Conservation (phyloP, 1,140 invertebrate genomes). For the Cephus cinctus region DNA sequence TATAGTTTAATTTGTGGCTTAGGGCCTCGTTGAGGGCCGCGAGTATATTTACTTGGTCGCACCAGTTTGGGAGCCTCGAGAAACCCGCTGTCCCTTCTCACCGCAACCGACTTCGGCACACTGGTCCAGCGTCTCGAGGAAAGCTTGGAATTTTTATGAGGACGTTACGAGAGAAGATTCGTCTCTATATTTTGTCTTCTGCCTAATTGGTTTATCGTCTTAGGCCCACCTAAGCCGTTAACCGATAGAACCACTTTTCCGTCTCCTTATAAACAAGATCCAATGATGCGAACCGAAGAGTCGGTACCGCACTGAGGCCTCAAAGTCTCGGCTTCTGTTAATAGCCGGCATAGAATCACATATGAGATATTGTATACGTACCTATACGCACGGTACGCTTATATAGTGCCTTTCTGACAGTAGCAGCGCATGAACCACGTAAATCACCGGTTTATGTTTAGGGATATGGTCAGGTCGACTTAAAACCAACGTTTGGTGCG, state of each 20-base stretch:
- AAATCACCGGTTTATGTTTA: conserved; percentile 51
- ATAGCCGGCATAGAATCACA: no score
- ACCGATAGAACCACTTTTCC: no score
- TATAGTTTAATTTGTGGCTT: conserved; percentile 53
- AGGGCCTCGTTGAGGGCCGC: conserved; percentile 43
- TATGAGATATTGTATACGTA: neutral
- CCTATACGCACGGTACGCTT: neutral
- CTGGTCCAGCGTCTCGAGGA: no score
- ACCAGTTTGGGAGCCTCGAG: conserved; percentile 13
- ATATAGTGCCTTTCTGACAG: neutral
- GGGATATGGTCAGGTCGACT: conserved; percentile 44
- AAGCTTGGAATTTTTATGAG: conserved; percentile 47
- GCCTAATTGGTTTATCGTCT: no score
- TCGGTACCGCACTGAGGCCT: no score
- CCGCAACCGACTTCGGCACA: no score
- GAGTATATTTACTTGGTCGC: conserved; percentile 43
- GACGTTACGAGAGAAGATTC: conserved; percentile 25
- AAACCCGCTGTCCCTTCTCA: conserved; percentile 26
- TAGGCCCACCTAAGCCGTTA: neutral
- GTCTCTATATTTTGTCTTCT: no score
- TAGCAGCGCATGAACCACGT: conserved; percentile 27
- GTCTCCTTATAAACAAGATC: no score
- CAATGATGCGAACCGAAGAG: no score
- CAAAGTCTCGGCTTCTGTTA: no score
- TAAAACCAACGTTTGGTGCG: conserved; percentile 39